Base-by-base conservation (phyloP, 2,113 vertebrate genomes). In the Oceanodroma tethys region DNA sequence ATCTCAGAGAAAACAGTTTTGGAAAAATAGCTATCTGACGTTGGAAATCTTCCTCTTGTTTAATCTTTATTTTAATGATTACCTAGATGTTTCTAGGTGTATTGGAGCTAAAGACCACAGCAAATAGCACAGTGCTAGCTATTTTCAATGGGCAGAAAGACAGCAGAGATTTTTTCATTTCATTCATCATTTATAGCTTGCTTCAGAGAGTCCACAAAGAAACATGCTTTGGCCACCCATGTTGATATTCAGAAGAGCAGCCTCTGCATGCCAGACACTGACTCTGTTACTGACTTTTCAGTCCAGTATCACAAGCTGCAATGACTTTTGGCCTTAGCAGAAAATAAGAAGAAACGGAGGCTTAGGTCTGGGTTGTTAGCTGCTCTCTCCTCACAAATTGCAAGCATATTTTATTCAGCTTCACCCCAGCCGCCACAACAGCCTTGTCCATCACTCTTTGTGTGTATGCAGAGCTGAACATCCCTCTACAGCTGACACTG, bases 141-240 rank as follows among this genome's bases (percentile, higher is more conserved):
- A 38, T 62, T 88, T 81, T 62, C 26, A 67, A 12, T 18, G 21
- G 15, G 7, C 11, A 73, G 32, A 86, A 95, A 73, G 15, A 0
- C 1, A 74, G 6, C 5, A 25, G 30, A 30, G 9, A 7, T 29
- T 12, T 32, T 79, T 68, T 40, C 1, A 2, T 42, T 88, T 66
- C 7, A 55, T 66, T 86, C 16, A 16, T 70, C 4, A 25, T 81
- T 94, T 59, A 53, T 11, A 58, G 2, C 26, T 78, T 59, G 14
- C 15, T 52, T 58, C 38, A 70, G 32, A 74, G 53, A 86, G 59
- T 86, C 38, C 38, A 74, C 22, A 63, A 70, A 81, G 34, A 80
- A 80, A 76, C 0, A 0, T 40, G 13, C 9, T 70, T 43, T 50
- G 26, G 9, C 14, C 3, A 1, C 58, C 25, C 1, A 0, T 38